Base-by-base conservation (phyloP, 2,888 invertebrate species). In the Rotaria macrura region DNA sequence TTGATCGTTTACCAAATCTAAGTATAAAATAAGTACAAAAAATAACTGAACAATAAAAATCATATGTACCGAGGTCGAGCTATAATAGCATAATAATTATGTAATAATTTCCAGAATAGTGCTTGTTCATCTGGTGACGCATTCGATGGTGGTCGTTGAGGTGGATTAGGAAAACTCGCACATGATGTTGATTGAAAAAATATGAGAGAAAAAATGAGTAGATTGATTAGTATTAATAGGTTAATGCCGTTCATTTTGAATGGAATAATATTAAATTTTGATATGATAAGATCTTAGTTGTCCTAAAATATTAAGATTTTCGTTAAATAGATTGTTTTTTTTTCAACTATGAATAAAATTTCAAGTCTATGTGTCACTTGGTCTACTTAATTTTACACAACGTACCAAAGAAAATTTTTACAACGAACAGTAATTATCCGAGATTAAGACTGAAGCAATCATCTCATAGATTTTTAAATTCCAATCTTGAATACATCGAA, bases 31-130 rank as follows among this genome's bases (percentile, higher is more conserved):
- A 52, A 20, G 6, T 5, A 6, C 17, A 52, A 23, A 20, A 20
- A 52, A 20, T 17, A 20, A 49, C 23, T 20, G 2, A 20, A 20
- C 17, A 52, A 52, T 52, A 52, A 23, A 20, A 4, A 52, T 52
- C 7, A 23, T 4, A 4, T 23, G 40, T 74, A 74, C 74, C 74
- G 38, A 40, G 74, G 74, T 74, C 74, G 74, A 74, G 38, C 74
- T 9, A 74, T 74, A 7, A 74, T 74, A 9, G 74, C 74, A 74
- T 74, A 74, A 74, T 74, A 74, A 43, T 74, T 74, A 43, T 74
- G 74, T 23, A 74, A 74, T 74, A 74, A 74, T 74, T 74, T 74
- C 74, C 74, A 74, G 9, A 74, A 74, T 25, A 74, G 40, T 10
- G 38, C 40, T 7, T 43, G 40, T 40, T 74, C 74, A 25, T 74